Evolutionary conservation across 2,888 invertebrate genomes (phyloP).

Genomic region (Brachylomia viminalis): DNA sequence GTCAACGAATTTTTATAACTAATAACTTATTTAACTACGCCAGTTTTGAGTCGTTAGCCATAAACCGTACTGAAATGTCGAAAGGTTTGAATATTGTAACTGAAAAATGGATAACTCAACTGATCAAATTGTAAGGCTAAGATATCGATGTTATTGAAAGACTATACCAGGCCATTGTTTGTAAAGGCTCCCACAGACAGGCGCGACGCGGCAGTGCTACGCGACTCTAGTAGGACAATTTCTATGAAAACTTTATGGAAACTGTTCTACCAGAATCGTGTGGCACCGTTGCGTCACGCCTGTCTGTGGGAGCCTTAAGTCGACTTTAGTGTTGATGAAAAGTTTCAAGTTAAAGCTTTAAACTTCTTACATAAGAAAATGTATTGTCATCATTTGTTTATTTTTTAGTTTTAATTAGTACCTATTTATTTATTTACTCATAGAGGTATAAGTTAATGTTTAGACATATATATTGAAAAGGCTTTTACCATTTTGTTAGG

Average conservation of each 20-base stretch:
- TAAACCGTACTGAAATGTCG: slow-evolving; percentile 11
- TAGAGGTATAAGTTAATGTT: slow-evolving; percentile 68
- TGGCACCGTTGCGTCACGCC: too few relatives aligned
- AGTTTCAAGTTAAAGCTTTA: slow-evolving; percentile 72
- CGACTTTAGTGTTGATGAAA: slow-evolving; percentile 41
- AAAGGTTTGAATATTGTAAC: not conserved
- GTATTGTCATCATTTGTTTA: slow-evolving; percentile 66
- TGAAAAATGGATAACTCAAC: not conserved
- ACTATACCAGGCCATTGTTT: slow-evolving; percentile 43
- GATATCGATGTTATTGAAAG: slow-evolving; percentile 32
- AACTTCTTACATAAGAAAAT: slow-evolving; percentile 67
- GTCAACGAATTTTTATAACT: slow-evolving; percentile 24
- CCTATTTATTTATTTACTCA: slow-evolving; percentile 84
- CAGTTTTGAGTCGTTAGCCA: not conserved
- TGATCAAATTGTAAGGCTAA: slow-evolving; percentile 20
- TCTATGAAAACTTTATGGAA: too few relatives aligned
- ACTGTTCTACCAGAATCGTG: too few relatives aligned
- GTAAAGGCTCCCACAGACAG: too few relatives aligned
- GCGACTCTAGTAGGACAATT: too few relatives aligned
- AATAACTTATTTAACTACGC: slow-evolving; percentile 1
- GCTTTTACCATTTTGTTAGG: slow-evolving; percentile 84
- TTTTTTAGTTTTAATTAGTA: slow-evolving; percentile 72
- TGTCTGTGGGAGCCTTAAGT: too few relatives aligned
- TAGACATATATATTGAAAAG: slow-evolving; percentile 73
- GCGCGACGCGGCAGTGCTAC: too few relatives aligned